A percentile compares a stretch with the other conserved stretches of the same genome.
Conservation (phyloP, 2,888 invertebrate species). For the Eristalinus sepulchralis region DNA sequence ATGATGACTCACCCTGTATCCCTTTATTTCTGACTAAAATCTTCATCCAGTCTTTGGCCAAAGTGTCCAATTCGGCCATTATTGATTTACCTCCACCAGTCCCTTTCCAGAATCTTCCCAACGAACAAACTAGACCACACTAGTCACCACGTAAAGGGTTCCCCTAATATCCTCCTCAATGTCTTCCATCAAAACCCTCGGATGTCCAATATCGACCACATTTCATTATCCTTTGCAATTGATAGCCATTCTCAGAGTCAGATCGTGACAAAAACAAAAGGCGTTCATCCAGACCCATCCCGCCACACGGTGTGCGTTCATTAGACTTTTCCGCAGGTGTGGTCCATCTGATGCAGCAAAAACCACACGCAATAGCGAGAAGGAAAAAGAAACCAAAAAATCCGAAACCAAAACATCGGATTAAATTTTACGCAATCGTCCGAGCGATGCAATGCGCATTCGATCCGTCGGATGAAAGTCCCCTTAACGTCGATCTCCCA, state of each 20-base stretch:
- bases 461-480: slow-evolving; percentile 61
- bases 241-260: not conserved
- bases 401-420: slow-evolving; percentile 67
- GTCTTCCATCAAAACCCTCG: not conserved
- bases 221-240: not conserved
- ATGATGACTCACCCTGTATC: too few relatives aligned
- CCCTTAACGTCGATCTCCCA: slow-evolving; percentile 45
- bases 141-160: not conserved
- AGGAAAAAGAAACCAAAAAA: not conserved
- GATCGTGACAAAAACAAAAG: slow-evolving; percentile 3
- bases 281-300: not conserved
- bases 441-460: slow-evolving; percentile 51
- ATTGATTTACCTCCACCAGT: too few relatives aligned
- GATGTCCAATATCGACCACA: not conserved
- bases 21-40: too few relatives aligned
- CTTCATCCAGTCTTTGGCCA: too few relatives aligned
- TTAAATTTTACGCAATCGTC: slow-evolving; percentile 71
- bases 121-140: not conserved
- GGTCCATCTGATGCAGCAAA: slow-evolving; percentile 58
- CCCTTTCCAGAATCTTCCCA: too few relatives aligned
- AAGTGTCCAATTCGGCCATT: too few relatives aligned
- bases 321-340: slow-evolving; percentile 69
- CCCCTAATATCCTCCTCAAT: not conserved
- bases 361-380: not conserved
- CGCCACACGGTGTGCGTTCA: slow-evolving; percentile 61